phyloP scores from a whole-genome alignment of 2,797 vertebrate genomes.

The Saxicola maurus region DNA sequence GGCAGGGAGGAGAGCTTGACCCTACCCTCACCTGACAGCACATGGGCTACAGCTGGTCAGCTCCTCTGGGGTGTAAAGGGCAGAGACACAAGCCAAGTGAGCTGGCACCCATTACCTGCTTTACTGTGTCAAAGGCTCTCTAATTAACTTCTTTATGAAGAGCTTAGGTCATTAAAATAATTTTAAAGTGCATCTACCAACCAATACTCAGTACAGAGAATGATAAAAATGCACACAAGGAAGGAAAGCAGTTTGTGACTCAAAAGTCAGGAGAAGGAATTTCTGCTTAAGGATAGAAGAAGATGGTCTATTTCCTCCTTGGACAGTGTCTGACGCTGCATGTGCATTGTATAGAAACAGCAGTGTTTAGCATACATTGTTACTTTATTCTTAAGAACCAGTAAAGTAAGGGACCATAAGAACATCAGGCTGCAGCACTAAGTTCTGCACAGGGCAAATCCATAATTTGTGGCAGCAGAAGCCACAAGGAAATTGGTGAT shows the following conservation, averaged over 20 bases:
- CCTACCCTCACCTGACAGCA: not conserved
- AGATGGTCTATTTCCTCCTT: not conserved
- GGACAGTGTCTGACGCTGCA: not conserved
- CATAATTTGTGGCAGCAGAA: not conserved
- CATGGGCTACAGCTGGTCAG: accelerated
- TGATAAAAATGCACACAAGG: not conserved
- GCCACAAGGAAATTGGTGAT: not conserved
- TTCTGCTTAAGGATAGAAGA: not conserved
- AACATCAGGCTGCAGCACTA: not conserved
- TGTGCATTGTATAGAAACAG: not conserved
- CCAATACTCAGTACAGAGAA: not conserved
- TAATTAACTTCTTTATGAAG: not conserved
- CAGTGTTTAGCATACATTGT: not conserved
- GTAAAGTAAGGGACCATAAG: not conserved
- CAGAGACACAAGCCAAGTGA: not conserved
- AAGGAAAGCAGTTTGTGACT: not conserved
- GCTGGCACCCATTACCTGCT: not conserved
- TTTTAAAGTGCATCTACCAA: not conserved
- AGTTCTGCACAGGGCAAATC: not conserved
- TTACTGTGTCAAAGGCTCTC: not conserved
- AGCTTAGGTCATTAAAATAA: not conserved
- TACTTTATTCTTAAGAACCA: not conserved
- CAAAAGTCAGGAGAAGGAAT: not conserved
- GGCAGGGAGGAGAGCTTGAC: not conserved
- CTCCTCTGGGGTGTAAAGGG: not conserved